These are phyloP conservation scores for Molothrus ater DNA, from an alignment of 2,797 vertebrate species.

Conservation along the genomic window DNA sequence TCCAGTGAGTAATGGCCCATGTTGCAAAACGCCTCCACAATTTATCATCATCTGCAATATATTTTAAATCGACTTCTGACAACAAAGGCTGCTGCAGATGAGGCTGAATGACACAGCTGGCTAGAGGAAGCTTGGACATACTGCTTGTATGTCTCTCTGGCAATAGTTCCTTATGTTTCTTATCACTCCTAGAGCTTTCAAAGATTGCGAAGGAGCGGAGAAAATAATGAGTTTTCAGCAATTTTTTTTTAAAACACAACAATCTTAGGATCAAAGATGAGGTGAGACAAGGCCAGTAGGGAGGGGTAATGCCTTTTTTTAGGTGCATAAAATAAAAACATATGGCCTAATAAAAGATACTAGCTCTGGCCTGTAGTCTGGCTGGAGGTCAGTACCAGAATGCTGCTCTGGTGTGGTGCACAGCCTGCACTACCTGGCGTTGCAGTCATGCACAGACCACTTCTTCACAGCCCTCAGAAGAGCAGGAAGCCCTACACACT, in stretches of 20 bases:
- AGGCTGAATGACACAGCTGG: neutral
- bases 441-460: neutral
- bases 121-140: neutral
- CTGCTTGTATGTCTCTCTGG: neutral
- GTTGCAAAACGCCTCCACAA: neutral
- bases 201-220: neutral
- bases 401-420: neutral
- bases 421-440: neutral
- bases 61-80: neutral
- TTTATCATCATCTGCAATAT: conserved; percentile 12
- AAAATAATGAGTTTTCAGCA: neutral
- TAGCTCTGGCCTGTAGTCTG: neutral
- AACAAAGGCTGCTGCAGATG: neutral
- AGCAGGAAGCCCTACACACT: neutral
- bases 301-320: neutral
- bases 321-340: neutral
- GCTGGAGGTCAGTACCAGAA: neutral
- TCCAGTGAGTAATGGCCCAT: neutral
- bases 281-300: neutral
- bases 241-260: neutral
- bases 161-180: neutral
- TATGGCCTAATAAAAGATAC: neutral
- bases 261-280: neutral
- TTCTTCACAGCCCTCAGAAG: neutral
- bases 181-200: neutral